Evolutionary conservation across 2,797 vertebrate species (phyloP), one percentile per base, ranked within the genome.

Genomic region (Cynodonichthys magdalenae): DNA sequence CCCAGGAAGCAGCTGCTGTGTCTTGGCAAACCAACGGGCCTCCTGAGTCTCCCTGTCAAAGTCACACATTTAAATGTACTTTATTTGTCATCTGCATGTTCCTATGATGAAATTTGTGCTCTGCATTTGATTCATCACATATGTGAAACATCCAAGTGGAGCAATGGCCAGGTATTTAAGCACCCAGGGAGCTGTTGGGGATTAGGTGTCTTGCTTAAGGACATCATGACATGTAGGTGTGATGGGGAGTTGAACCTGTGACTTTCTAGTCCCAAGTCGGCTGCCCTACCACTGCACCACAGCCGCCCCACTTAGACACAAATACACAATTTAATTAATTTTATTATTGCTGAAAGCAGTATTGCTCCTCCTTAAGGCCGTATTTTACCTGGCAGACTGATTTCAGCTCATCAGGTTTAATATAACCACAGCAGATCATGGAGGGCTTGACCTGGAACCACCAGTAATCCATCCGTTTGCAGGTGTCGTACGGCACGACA

Each of bases 391-490:
- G 93, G 69, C 93, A 95, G 52, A 94, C 92, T 44, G 92, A 93
- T 83, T 94, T 87, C 61, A 94, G 91, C 69, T 94, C 91, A 50
- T 95, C 93, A 6, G 93, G 93, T 41, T 86, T 79, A 1, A 81
- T 92, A 65, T 93, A 94, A 59, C 93, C 92, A 19, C 92, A 91
- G 78, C 94, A 95, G 82, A 94, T 93, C 93, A 95, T 94, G 18
- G 92, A 92, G 8, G 83, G 63, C 75, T 93, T 94, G 66, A 94
- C 91, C 79, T 94, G 92, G 82, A 94, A 94, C 93, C 94, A 94
- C 93, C 93, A 94, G 73, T 92, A 93, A 73, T 93, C 91, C 82
- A 91, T 90, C 69, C 84, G 84, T 62, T 92, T 94, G 77, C 93
- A 94, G 29, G 90, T 93, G 47, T 92, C 77, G 52, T 66, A 93